A percentile compares a stretch with the other conserved stretches of the same genome.
Evolutionary conservation across 2,113 vertebrate genomes (phyloP).

Genomic region (Calyptommatus sinebrachiatus): DNA sequence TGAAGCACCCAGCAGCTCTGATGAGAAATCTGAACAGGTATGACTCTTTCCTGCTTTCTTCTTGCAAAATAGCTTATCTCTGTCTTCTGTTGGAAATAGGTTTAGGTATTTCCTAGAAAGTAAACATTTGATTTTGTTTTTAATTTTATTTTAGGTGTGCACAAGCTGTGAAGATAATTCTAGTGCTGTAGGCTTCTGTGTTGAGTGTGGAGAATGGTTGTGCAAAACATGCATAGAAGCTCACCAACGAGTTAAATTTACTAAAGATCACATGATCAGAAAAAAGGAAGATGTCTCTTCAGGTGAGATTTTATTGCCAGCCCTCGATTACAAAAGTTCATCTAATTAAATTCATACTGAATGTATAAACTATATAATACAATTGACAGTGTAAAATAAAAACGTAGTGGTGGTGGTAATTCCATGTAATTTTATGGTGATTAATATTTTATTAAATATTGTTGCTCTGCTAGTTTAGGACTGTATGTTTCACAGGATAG

Average conservation of each 20-base stretch:
- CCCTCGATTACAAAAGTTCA: not conserved
- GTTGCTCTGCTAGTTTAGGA: not conserved
- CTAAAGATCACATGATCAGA: constrained; percentile 96
- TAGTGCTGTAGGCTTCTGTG: constrained; percentile 93
- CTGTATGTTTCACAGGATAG: not conserved
- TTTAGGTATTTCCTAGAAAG: not conserved
- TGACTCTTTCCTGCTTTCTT: constrained; percentile 18
- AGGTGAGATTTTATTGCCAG: constrained; percentile 71
- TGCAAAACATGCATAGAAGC: constrained; percentile 98
- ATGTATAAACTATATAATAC: not conserved
- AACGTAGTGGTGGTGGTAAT: too few relatives aligned
- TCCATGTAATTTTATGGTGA: too few relatives aligned
- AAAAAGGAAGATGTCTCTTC: constrained; percentile 93
- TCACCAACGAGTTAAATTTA: constrained; percentile 97
- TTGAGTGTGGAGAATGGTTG: constrained; percentile 96
- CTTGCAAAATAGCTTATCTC: not conserved
- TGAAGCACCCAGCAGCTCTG: constrained; percentile 83
- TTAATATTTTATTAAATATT: too few relatives aligned
- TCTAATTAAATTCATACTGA: not conserved
- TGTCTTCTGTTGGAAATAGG: not conserved
- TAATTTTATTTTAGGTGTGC: constrained; percentile 79
- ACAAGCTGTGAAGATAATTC: constrained; percentile 98
- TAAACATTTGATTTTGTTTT: constrained; percentile 7
- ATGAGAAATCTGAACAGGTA: constrained; percentile 94
- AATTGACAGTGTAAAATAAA: not conserved